Percentiles rank a stretch among this genome's conserved stretches.
Conservation (phyloP, 2,888 invertebrate species). For the Strigamia maritima region DNA sequence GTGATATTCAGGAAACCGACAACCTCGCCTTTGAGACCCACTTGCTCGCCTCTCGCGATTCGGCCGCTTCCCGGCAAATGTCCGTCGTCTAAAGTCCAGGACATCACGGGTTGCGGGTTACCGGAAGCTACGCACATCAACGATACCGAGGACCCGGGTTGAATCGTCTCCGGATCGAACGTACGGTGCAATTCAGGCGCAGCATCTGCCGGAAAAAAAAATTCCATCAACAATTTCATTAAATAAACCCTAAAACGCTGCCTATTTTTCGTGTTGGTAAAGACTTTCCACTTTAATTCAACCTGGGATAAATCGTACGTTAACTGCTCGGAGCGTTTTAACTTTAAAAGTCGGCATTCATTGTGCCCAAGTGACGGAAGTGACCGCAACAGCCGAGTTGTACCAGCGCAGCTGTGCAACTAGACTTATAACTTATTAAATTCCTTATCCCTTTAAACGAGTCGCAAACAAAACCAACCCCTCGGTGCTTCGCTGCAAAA, state of each 20-base stretch:
- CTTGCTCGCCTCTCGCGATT: constrained; percentile 47
- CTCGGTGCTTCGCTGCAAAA: background rate
- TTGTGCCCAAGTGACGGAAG: background rate
- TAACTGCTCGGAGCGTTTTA: background rate
- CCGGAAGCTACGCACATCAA: constrained; percentile 52
- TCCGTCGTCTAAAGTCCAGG: constrained; percentile 48
- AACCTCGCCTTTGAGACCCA: constrained; percentile 49
- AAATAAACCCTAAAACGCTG: background rate
- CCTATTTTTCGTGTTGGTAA: background rate
- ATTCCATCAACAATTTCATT: background rate
- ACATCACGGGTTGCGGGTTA: constrained; percentile 51
- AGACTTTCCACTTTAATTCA: background rate
- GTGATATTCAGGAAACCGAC: constrained; percentile 61
- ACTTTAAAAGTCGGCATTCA: constrained; percentile 1
- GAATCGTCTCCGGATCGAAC: constrained; percentile 48
- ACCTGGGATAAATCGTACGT: background rate
- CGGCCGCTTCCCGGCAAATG: constrained; percentile 44
- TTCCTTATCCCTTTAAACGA: background rate
- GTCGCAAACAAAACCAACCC: background rate
- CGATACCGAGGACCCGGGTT: constrained; percentile 49
- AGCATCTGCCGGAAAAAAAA: constrained; percentile 48
- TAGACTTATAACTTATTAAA: constrained; percentile 8
- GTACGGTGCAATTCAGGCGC: constrained; percentile 48
- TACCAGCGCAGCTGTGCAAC: background rate
- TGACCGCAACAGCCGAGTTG: background rate